phyloP scores from a whole-genome alignment of 2,797 vertebrate species.

The Neopelma chrysocephalum region DNA sequence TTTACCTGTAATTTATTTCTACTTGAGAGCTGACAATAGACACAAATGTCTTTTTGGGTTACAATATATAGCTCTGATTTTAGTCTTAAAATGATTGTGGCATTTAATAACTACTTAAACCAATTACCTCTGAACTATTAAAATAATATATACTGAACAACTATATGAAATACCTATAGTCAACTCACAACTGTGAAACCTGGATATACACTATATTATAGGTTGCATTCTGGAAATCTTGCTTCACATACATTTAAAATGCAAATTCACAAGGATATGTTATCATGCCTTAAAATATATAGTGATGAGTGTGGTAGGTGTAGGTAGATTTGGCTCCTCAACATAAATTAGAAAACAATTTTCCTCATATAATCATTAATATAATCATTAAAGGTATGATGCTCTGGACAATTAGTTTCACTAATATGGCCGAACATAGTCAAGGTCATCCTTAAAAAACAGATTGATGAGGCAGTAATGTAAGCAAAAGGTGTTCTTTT shows the following conservation, averaged over 20 bases:
- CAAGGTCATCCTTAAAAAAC: not conserved
- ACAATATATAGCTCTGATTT: not conserved
- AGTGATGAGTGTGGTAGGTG: not conserved
- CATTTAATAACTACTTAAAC: not conserved
- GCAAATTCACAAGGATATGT: not conserved
- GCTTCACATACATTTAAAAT: not conserved
- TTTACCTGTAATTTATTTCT: not conserved
- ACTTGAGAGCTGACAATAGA: not conserved
- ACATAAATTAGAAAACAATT: fast-evolving
- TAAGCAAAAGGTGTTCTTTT: not conserved
- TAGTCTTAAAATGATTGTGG: not conserved
- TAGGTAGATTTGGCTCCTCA: not conserved
- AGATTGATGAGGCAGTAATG: not conserved
- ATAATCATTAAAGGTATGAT: not conserved
- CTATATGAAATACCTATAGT: not conserved
- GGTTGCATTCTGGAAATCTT: not conserved
- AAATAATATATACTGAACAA: not conserved
- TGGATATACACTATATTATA: not conserved
- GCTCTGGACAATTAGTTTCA: not conserved
- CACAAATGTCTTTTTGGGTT: not conserved
- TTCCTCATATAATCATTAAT: not conserved
- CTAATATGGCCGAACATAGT: not conserved
- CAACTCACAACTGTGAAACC: not conserved
- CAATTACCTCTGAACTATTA: not conserved
- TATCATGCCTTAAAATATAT: not conserved